Conservation (phyloP, 2,888 invertebrate species). For the Cheilosia grossa region DNA sequence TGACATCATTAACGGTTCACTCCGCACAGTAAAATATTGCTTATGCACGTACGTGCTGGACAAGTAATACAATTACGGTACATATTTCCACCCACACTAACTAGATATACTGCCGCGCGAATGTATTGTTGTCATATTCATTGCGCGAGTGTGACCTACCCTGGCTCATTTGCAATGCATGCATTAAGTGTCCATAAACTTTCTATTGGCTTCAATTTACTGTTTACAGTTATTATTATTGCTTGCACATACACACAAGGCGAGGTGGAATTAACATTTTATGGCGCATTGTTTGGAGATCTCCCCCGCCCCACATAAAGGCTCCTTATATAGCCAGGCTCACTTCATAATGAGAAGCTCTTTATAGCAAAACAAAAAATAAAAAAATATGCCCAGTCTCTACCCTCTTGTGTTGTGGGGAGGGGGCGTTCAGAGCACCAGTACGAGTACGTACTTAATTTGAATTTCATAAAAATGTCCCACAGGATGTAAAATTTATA, state of each 20-base stretch:
- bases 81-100: conserved; percentile 7
- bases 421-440: neutral
- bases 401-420: conserved; percentile 3
- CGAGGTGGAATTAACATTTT: conserved; percentile 66
- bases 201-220: conserved; percentile 71
- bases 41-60: conserved; percentile 67
- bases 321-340: conserved; percentile 54
- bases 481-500: conserved; percentile 46
- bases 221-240: conserved; percentile 73
- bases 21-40: conserved; percentile 65
- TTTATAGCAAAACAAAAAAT: conserved; percentile 20
- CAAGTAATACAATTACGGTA: conserved; percentile 67
- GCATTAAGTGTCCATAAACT: conserved; percentile 72
- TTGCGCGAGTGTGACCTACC: conserved; percentile 9
- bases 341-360: conserved; percentile 69
- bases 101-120: neutral
- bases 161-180: conserved; percentile 59
- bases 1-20: conserved; percentile 65
- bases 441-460: conserved; percentile 41
- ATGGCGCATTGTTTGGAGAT: conserved; percentile 57
- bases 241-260: neutral
- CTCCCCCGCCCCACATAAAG: conserved; percentile 38
- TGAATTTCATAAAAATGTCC: conserved; percentile 64
- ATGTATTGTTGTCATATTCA: conserved; percentile 26
- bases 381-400: neutral